Conservation (phyloP, 2,888 invertebrate genomes). For the Andrena bicolor region DNA sequence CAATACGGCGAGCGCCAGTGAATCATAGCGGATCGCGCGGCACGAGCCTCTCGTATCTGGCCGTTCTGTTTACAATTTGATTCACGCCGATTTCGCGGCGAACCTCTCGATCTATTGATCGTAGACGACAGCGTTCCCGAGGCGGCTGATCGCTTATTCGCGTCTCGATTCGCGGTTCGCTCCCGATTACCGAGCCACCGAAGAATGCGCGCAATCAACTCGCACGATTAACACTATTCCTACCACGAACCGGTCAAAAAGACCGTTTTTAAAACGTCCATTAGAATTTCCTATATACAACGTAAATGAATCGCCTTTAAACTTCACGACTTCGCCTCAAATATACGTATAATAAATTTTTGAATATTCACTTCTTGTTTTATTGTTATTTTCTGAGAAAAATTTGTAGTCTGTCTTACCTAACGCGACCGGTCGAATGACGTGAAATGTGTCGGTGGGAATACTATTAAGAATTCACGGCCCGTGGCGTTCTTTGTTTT, state of each 20-base stretch:
- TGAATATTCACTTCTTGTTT: too few species aligned
- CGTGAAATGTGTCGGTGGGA: too few species aligned
- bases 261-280: too few species aligned
- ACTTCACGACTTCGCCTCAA: too few species aligned
- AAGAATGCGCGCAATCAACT: slow-evolving; percentile 53
- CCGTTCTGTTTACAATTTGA: slow-evolving; percentile 50
- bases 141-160: slow-evolving; percentile 24
- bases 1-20: slow-evolving; percentile 45
- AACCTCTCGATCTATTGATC: slow-evolving; percentile 15
- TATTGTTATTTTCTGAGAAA: too few species aligned
- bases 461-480: slow-evolving; percentile 50
- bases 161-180: slow-evolving; percentile 37
- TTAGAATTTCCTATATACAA: too few species aligned
- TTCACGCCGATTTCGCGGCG: slow-evolving; percentile 37
- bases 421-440: too few species aligned
- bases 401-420: too few species aligned
- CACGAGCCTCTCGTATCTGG: slow-evolving; percentile 21
- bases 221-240: slow-evolving; percentile 59
- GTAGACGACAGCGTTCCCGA: too few species aligned
- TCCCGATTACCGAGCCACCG: slow-evolving; percentile 41
- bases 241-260: too few species aligned
- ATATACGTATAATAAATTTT: too few species aligned
- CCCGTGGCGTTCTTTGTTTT: slow-evolving; percentile 29
- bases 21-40: slow-evolving; percentile 47
- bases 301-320: too few species aligned